phyloP scores from a whole-genome alignment of 2,888 invertebrate species.

The Acronicta aceris region DNA sequence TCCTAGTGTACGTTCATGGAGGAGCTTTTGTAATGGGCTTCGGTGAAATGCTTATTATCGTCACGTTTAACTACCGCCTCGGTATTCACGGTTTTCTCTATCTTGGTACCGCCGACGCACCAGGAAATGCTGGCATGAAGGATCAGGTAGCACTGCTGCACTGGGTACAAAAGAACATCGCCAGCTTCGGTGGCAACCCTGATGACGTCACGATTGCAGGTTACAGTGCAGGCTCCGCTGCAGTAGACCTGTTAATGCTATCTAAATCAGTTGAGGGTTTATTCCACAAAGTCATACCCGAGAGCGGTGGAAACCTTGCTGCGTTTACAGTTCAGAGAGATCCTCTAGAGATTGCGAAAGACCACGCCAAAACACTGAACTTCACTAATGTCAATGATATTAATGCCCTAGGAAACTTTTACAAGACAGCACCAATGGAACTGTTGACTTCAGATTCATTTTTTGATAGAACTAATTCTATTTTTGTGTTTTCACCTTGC shows the following conservation, averaged over 20 bases:
- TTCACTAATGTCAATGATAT: constrained; percentile 62
- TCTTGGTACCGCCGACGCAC: constrained; percentile 60
- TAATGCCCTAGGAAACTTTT: constrained; percentile 67
- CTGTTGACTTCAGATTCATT: constrained; percentile 47
- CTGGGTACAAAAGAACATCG: constrained; percentile 69
- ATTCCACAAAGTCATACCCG: constrained; percentile 65
- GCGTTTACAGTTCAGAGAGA: constrained; percentile 61
- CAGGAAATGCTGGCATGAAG: constrained; percentile 71
- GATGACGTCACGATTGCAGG: constrained; percentile 66
- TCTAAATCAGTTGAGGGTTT: constrained; percentile 62
- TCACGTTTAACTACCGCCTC: constrained; percentile 64
- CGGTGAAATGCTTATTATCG: constrained; percentile 52
- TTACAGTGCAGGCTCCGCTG: constrained; percentile 61
- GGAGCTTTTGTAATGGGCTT: constrained; percentile 59
- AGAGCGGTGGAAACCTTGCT: constrained; percentile 62
- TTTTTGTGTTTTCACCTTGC: constrained; percentile 58
- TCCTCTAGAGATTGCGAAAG: constrained; percentile 64
- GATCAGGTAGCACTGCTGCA: constrained; percentile 65
- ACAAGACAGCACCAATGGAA: constrained; percentile 60
- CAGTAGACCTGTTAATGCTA: constrained; percentile 62
- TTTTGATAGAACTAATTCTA: constrained; percentile 47
- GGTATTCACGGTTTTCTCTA: constrained; percentile 62
- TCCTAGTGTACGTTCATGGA: constrained; percentile 62
- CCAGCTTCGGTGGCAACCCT: constrained; percentile 67
- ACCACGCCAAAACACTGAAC: constrained; percentile 55